phyloP scores from a whole-genome alignment of 2,113 vertebrate species.

The Euleptes europaea region DNA sequence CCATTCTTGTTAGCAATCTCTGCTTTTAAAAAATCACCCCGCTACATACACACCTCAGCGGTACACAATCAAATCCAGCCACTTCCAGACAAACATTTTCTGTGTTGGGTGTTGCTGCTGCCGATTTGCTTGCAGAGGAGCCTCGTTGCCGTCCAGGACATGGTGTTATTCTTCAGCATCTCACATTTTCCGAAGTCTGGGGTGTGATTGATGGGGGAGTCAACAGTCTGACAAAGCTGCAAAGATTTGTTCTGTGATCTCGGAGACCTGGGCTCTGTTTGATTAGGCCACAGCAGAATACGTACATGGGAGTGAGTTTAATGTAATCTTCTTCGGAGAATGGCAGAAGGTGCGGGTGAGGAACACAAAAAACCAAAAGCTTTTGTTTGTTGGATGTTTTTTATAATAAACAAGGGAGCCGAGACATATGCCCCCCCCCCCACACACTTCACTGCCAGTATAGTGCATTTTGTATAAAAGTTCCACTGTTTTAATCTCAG shows the following conservation, averaged over 20 bases:
- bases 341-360: not conserved
- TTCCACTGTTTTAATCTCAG: not conserved
- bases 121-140: not conserved
- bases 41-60: not conserved
- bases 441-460: not conserved
- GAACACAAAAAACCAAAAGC: not conserved
- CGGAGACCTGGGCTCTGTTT: conserved; percentile 16
- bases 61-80: not conserved
- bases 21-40: conserved; percentile 28
- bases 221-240: accelerated
- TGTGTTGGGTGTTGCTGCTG: accelerated
- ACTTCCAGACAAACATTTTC: conserved; percentile 24
- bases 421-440: not conserved
- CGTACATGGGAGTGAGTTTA: conserved; percentile 29
- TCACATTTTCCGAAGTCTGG: not conserved
- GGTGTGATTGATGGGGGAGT: conserved; percentile 16
- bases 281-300: conserved; percentile 37
- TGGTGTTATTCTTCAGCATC: not conserved
- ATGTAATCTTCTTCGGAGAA: conserved; percentile 6
- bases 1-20: conserved; percentile 52
- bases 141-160: not conserved
- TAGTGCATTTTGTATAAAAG: not conserved
- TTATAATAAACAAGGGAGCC: not conserved
- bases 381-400: not conserved
- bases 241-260: conserved; percentile 32